Evolutionary conservation across 2,888 invertebrate genomes (phyloP).

Genomic region (Lamproptera curius): DNA sequence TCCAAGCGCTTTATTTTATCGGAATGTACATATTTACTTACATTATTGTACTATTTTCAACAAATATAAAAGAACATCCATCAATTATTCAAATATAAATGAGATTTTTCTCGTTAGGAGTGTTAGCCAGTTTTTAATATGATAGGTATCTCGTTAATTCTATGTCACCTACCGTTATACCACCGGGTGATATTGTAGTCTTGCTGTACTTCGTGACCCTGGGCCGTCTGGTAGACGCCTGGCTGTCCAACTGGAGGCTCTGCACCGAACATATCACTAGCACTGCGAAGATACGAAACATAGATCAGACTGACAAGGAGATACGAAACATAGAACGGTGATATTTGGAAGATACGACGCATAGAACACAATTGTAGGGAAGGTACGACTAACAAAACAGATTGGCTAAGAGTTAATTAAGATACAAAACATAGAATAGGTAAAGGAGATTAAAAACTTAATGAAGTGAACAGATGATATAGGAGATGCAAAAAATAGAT

Average conservation of each 20-base stretch:
- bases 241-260: constrained; percentile 75
- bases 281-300: constrained; percentile 59
- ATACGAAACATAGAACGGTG: too few species aligned
- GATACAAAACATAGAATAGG: background rate
- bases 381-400: background rate
- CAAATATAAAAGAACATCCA: too few species aligned
- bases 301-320: constrained; percentile 34
- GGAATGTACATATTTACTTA: too few species aligned
- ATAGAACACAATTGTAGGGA: background rate
- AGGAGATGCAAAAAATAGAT: too few species aligned
- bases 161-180: constrained; percentile 53
- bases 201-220: constrained; percentile 82
- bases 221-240: constrained; percentile 80
- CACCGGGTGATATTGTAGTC: constrained; percentile 65
- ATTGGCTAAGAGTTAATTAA: background rate
- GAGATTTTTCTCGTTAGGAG: background rate
- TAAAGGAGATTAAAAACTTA: background rate
- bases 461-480: too few species aligned
- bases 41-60: too few species aligned
- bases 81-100: background rate
- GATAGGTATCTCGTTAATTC: background rate
- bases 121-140: background rate
- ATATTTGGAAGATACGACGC: constrained; percentile 9
- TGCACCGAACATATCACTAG: constrained; percentile 64
- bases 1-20: too few species aligned